Evolutionary conservation across 2,113 vertebrate genomes (phyloP).

Genomic region (Mesembrinibis cayennensis): DNA sequence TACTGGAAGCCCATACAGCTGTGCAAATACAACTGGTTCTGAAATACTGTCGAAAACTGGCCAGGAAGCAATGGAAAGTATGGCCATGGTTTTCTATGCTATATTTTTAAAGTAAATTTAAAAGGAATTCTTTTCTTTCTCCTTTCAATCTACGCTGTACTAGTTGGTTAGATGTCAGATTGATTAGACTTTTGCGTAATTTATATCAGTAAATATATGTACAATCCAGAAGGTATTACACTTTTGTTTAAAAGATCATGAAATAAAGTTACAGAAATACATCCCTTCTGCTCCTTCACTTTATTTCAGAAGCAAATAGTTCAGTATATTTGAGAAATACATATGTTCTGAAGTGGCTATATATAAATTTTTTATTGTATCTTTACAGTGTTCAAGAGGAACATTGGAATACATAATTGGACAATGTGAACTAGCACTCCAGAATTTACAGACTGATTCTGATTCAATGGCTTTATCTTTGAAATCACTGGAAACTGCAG

Average conservation of each 20-base stretch:
- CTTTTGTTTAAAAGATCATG: background rate
- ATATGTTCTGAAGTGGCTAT: background rate
- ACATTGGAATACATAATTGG: conserved; percentile 90
- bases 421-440: conserved; percentile 83
- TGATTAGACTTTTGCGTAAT: background rate
- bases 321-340: background rate
- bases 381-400: conserved; percentile 85
- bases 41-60: background rate
- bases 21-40: background rate
- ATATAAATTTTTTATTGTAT: background rate
- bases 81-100: background rate
- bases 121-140: background rate
- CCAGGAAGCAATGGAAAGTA: background rate
- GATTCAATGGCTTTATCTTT: conserved; percentile 74
- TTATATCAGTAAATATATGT: background rate
- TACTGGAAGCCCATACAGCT: background rate
- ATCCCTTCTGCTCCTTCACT: background rate
- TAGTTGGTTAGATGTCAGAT: background rate
- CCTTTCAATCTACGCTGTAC: background rate
- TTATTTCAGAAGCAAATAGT: background rate
- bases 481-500: conserved; percentile 78
- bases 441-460: conserved; percentile 79
- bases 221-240: background rate
- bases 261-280: background rate
- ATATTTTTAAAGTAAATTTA: background rate